Evolutionary conservation across 2,797 vertebrate species (phyloP), one percentile per base, ranked within the genome.

Genomic region (Hapalemur alaotrensis): DNA sequence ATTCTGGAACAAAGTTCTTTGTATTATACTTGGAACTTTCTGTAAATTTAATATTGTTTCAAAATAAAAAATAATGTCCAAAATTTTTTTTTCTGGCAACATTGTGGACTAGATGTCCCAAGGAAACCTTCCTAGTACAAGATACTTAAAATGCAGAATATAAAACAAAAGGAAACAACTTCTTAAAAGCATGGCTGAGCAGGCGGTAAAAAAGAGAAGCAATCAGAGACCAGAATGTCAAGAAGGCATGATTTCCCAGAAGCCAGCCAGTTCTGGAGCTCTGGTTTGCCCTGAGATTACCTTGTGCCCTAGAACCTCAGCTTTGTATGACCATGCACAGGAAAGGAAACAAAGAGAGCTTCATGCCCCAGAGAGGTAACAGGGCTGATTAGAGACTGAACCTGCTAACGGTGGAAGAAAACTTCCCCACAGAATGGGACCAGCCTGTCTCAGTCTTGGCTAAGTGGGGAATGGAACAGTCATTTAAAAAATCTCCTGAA

Each of bases 121-220:
- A 76, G 59, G 75, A 91, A 95, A 70, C 75, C 18, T 7, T 92
- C 10, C 18, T 5, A 76, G 81, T 35, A 65, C 25, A 79, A 89
- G 48, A 50, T 76, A 65, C 46, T 88, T 96, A 72, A 94, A 92
- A 94, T 95, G 89, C 78, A 92, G 89, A 81, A 85, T 80, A 65
- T 89, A 79, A 97, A 95, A 88, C 25, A 22, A 72, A 92, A 93
- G 35, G 67, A 90, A 89, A 91, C 43, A 78, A 41, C 25, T 72
- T 81, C 69, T 91, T 72, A 70, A 90, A 95, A 97, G 48, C 52
- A n/a, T 61, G 67, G 48, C 25, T 59, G 86, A 93, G 57, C n/a
- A 93, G 86, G 35, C 35, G 92, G 41, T 83, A 32, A 72, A 90
- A 92, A 87, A 83, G n/a, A 88, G 67, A 92, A 95, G 35, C 4